phyloP scores from a whole-genome alignment of 2,888 invertebrate genomes.

The Hyppa rectilinea region DNA sequence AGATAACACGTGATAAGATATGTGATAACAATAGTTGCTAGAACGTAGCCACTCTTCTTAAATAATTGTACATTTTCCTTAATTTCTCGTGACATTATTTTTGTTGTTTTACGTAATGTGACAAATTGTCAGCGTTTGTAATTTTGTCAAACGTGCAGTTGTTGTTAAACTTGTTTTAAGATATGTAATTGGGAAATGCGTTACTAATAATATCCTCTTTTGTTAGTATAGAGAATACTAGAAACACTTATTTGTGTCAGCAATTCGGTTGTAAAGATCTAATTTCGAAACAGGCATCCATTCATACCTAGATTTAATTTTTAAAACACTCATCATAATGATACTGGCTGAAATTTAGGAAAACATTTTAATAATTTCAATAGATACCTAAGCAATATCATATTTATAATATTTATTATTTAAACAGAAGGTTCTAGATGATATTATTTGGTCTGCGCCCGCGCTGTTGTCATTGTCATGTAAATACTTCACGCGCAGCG shows the following conservation, averaged over 20 bases:
- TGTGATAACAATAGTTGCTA: conserved; percentile 59
- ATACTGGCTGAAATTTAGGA: background rate
- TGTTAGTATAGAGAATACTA: background rate
- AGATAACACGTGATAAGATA: conserved; percentile 61
- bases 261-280: conserved; percentile 3
- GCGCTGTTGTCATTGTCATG: conserved; percentile 56
- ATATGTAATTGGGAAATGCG: conserved; percentile 14
- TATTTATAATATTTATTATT: background rate
- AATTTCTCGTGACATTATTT: conserved; percentile 40
- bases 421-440: conserved; percentile 30
- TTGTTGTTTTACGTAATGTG: conserved; percentile 34
- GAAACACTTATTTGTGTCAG: background rate
- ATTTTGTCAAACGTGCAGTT: conserved; percentile 21
- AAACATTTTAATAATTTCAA: background rate
- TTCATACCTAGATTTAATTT: background rate
- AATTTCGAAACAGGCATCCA: conserved; percentile 7
- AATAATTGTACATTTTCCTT: conserved; percentile 32
- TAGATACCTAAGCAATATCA: background rate
- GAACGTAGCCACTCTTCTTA: conserved; percentile 51
- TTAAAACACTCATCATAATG: background rate
- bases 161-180: conserved; percentile 3
- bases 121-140: conserved; percentile 17
- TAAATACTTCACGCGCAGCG: conserved; percentile 52
- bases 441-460: conserved; percentile 26
- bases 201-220: background rate